Evolutionary conservation across 2,113 vertebrate genomes (phyloP).

Genomic region (Tretioscincus oriximinensis): DNA sequence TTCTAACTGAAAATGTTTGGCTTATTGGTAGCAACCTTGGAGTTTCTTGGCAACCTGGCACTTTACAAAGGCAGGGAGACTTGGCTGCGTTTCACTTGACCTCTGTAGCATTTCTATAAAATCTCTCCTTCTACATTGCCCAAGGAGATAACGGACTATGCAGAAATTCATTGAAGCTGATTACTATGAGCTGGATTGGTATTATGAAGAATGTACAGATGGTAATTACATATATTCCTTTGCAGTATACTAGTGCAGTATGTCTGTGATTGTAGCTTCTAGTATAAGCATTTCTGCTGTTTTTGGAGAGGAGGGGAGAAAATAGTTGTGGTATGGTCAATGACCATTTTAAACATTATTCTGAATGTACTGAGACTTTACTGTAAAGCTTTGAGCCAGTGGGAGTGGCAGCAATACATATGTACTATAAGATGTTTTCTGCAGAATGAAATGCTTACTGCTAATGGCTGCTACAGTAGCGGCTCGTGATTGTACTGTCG

Average conservation of each 20-base stretch:
- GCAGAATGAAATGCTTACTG: background rate
- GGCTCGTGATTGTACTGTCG: background rate
- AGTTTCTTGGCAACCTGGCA: constrained; percentile 32
- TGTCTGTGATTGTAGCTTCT: constrained; percentile 24
- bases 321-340: constrained; percentile 19
- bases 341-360: constrained; percentile 12
- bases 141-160: constrained; percentile 84
- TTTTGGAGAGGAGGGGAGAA: constrained; percentile 12
- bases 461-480: background rate
- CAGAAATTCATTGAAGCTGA: constrained; percentile 97
- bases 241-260: constrained; percentile 22
- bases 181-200: constrained; percentile 98
- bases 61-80: constrained; percentile 67
- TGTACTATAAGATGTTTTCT: background rate
- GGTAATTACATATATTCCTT: constrained; percentile 79
- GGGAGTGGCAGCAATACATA: constrained; percentile 46
- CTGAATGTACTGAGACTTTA: constrained; percentile 10
- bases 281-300: background rate
- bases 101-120: constrained; percentile 61
- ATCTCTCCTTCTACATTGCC: constrained; percentile 57
- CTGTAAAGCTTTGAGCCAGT: constrained; percentile 35
- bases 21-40: constrained; percentile 14
- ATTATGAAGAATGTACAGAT: constrained; percentile 97
- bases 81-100: constrained; percentile 77
- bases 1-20: constrained; percentile 65